These are phyloP conservation scores for Psephotus haematonotus DNA, from an alignment of 2,113 vertebrate species.

Conservation along the genomic window DNA sequence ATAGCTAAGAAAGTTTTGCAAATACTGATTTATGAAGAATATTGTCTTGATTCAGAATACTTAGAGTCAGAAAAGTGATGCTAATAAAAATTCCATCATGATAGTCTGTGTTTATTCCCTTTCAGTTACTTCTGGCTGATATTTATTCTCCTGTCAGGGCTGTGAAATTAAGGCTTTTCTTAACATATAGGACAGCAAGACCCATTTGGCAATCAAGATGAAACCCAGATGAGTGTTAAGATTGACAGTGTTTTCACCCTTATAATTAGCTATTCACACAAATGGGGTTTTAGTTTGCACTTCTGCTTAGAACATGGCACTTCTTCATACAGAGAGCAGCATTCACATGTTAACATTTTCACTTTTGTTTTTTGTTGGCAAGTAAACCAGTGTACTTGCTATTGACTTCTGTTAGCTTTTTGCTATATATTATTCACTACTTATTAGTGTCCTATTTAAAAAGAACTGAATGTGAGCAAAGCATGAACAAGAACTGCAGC, in stretches of 20 bases:
- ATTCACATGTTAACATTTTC: slow-evolving; percentile 51
- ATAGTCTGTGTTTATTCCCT: neutral
- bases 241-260: slow-evolving; percentile 66
- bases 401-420: slow-evolving; percentile 7
- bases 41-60: neutral
- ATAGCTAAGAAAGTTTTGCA: slow-evolving; percentile 19
- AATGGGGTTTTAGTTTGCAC: slow-evolving; percentile 62
- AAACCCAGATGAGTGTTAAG: slow-evolving; percentile 55
- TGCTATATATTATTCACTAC: neutral
- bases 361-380: slow-evolving; percentile 56
- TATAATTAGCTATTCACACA: slow-evolving; percentile 65
- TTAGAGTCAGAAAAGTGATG: neutral
- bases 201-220: slow-evolving; percentile 49
- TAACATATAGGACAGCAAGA: slow-evolving; percentile 55
- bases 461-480: neutral
- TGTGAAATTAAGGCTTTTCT: slow-evolving; percentile 53
- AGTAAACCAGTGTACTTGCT: slow-evolving; percentile 9
- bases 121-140: slow-evolving; percentile 36
- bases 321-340: slow-evolving; percentile 53
- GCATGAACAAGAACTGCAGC: neutral
- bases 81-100: slow-evolving; percentile 18
- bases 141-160: slow-evolving; percentile 47
- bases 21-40: slow-evolving; percentile 41
- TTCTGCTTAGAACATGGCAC: slow-evolving; percentile 51
- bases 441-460: neutral